These are phyloP conservation scores for Lysandra coridon DNA, from an alignment of 2,888 invertebrate species.

Conservation along the genomic window DNA sequence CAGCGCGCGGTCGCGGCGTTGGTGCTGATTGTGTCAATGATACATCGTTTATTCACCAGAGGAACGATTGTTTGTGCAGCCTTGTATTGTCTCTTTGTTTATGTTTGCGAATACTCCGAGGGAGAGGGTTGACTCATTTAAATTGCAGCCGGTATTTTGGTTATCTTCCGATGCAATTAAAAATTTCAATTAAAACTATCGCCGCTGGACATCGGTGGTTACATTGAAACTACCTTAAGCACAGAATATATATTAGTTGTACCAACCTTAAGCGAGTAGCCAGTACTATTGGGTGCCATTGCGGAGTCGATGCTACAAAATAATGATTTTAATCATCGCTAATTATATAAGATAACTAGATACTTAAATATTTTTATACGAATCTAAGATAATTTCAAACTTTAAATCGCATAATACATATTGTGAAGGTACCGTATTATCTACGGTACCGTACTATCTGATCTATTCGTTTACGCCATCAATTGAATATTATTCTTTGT, in stretches of 20 bases:
- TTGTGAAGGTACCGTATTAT: too few relatives aligned
- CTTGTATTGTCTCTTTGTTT: conserved; percentile 31
- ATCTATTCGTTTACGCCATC: too few relatives aligned
- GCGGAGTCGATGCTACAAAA: not conserved
- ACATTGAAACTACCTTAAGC: not conserved
- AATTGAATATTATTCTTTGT: too few relatives aligned
- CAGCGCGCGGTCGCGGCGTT: not conserved
- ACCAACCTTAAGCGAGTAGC: not conserved
- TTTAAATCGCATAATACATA: too few relatives aligned
- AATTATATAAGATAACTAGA: too few relatives aligned
- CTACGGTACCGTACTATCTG: too few relatives aligned
- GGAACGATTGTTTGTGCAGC: conserved; percentile 26
- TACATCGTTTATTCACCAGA: conserved; percentile 29
- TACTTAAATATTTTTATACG: too few relatives aligned
- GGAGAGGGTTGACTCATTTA: conserved; percentile 7
- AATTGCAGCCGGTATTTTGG: not conserved
- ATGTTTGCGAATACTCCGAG: conserved; percentile 27
- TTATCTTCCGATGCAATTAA: conserved; percentile 1
- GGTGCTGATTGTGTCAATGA: conserved; percentile 24
- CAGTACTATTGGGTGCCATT: not conserved
- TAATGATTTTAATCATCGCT: not conserved
- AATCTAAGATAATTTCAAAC: too few relatives aligned
- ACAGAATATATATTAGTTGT: too few relatives aligned
- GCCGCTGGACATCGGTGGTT: not conserved
- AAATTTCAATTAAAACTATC: not conserved